Evolutionary conservation across 1,140 invertebrate genomes (phyloP), one percentile per base, ranked within the genome.

Genomic region (Hycleus phaleratus): DNA sequence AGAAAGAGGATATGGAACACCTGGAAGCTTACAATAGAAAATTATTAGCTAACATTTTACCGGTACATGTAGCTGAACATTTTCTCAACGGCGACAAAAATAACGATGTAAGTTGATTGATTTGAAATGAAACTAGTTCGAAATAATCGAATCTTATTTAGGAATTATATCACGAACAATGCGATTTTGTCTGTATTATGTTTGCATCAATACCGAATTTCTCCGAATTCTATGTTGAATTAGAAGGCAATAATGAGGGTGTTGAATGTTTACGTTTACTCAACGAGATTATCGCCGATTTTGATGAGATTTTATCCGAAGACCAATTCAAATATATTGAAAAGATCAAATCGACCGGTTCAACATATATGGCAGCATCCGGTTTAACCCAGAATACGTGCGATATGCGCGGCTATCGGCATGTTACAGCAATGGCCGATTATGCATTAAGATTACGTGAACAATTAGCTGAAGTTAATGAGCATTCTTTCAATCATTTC

Each of bases 401-500:
- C 60, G 90, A 93, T 75, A 81, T 87, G 70, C 80, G 81, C 44
- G 84, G 85, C 62, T 88, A 80, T 71, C 81, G 79, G 1, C 91
- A 93, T 75, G 87, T 93, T 42, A 90, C 86, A 0, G 87, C 90
- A 0, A 93, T 93, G 87, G 92, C 92, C 0, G 92, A 96, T 70
- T 97, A 92, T 72, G 90, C 93, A 0, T 78, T 97, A 12, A 81
- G 89, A 46, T 82, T 98, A 46, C 82, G 85, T 47, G 84, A 91
- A 60, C 91, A 95, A 75, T 80, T 98, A 61, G 82, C 86, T 59
- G 86, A 90, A 73, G 91, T 98, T 60, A 98, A 97, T 75, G 87
- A 93, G 74, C 93, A 98, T 76, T 95, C 94, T 3, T 97, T 97
- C 76, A 97, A 98, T 77, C 94, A 91, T 77, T 98, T 98, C 76